Evolutionary conservation across 2,113 vertebrate species (phyloP).

Genomic region (Genyomyrus donnyi): DNA sequence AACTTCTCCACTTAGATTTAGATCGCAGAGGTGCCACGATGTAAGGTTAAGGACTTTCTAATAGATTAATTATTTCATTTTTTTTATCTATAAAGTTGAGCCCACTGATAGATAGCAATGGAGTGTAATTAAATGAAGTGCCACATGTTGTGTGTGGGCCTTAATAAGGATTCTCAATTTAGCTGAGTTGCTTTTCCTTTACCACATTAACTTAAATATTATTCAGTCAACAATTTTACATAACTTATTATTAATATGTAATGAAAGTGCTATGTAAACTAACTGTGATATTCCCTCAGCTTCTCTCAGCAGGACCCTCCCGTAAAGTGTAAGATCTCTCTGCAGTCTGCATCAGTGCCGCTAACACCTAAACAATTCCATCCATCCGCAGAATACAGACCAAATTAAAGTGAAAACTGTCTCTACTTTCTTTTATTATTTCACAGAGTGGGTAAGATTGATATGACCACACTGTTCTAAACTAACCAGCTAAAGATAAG

Average conservation of each 20-base stretch:
- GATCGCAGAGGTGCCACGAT: not conserved
- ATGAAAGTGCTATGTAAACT: not conserved
- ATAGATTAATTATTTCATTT: not conserved
- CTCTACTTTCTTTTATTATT: too few species aligned
- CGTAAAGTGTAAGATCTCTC: not conserved
- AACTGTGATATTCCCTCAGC: not conserved
- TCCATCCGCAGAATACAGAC: too few species aligned
- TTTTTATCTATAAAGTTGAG: not conserved
- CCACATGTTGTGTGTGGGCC: not conserved
- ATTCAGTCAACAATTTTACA: not conserved
- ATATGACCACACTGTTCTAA: too few species aligned
- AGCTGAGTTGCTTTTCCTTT: not conserved
- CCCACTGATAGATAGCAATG: not conserved
- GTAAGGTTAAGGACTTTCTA: not conserved
- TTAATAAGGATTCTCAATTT: not conserved
- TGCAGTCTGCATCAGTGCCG: not conserved
- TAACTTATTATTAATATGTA: not conserved
- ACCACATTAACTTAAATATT: not conserved
- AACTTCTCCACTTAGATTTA: not conserved
- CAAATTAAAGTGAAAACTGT: too few species aligned
- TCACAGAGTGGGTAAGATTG: too few species aligned
- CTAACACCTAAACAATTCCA: not conserved
- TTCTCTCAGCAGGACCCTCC: not conserved
- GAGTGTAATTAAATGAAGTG: not conserved
- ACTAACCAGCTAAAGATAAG: too few species aligned